A percentile compares a stretch with the other conserved stretches of the same genome.
Conservation (phyloP, 2,888 invertebrate species). For the Merodon equestris region DNA sequence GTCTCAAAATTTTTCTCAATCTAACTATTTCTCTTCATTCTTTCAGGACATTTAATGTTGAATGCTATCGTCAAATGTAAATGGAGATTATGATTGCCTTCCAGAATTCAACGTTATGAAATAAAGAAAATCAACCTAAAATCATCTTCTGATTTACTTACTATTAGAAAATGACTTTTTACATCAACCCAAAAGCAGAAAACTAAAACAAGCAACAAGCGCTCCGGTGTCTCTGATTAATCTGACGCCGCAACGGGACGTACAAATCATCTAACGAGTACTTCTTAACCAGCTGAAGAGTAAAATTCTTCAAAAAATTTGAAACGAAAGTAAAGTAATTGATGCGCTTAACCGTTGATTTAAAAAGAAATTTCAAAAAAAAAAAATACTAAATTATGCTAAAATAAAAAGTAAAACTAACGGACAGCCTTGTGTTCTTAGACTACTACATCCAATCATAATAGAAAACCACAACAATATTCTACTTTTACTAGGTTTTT, state of each 20-base stretch:
- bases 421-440: constrained; percentile 53
- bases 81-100: constrained; percentile 71
- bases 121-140: constrained; percentile 53
- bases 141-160: constrained; percentile 60
- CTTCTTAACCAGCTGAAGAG: constrained; percentile 27
- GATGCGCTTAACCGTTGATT: constrained; percentile 28
- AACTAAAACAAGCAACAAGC: not conserved
- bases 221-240: too few species aligned
- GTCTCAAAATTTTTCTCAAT: too few species aligned
- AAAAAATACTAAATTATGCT: constrained; percentile 21
- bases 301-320: constrained; percentile 24
- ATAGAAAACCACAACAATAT: constrained; percentile 70
- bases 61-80: constrained; percentile 64
- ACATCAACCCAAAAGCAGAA: constrained; percentile 22
- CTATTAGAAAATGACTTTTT: constrained; percentile 64
- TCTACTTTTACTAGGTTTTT: too few species aligned
- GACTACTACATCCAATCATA: constrained; percentile 68
- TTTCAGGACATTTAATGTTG: constrained; percentile 77
- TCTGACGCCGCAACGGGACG: not conserved
- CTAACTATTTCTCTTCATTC: constrained; percentile 22
- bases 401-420: constrained; percentile 5
- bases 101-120: constrained; percentile 72
- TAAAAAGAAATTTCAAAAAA: constrained; percentile 22
- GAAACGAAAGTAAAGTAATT: constrained; percentile 17
- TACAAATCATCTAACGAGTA: constrained; percentile 32